These are phyloP conservation scores for Calephelis nemesis DNA, from an alignment of 1,140 invertebrate species.

Conservation along the genomic window DNA sequence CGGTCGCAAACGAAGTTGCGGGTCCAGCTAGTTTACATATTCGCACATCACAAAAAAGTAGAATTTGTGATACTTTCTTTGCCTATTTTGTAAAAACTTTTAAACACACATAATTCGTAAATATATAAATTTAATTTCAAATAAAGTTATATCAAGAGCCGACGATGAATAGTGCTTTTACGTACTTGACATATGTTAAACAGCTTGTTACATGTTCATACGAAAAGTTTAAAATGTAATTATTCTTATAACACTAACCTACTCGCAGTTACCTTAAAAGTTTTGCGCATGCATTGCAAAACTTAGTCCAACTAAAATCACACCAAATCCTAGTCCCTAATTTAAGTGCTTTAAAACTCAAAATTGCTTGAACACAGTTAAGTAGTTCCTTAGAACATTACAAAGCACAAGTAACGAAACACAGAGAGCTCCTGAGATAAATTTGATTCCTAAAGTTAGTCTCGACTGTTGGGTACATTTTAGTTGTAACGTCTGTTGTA, in stretches of 20 bases:
- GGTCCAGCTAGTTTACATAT: too few relatives aligned
- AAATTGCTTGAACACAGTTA: slow-evolving; percentile 28
- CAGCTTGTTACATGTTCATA: not conserved
- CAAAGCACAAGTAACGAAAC: slow-evolving; percentile 42
- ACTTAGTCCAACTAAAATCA: slow-evolving; percentile 20
- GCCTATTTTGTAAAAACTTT: too few relatives aligned
- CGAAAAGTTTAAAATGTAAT: not conserved
- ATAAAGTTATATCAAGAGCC: too few relatives aligned
- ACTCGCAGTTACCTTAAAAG: slow-evolving; percentile 9
- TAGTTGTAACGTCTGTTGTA: slow-evolving; percentile 11
- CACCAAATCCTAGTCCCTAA: slow-evolving; percentile 20
- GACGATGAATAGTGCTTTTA: too few relatives aligned
- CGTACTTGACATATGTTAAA: too few relatives aligned
- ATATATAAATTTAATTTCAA: too few relatives aligned
- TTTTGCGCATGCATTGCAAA: slow-evolving; percentile 8
- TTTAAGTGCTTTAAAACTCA: slow-evolving; percentile 29
- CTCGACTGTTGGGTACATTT: slow-evolving; percentile 23
- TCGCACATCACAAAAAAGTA: too few relatives aligned
- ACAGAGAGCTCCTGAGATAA: slow-evolving; percentile 34
- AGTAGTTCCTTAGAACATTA: slow-evolving; percentile 34
- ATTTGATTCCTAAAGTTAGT: slow-evolving; percentile 42
- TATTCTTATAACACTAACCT: slow-evolving; percentile 16
- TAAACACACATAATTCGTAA: too few relatives aligned
- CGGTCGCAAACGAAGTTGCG: too few relatives aligned
- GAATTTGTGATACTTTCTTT: too few relatives aligned